Evolutionary conservation across 2,888 invertebrate species (phyloP), one percentile per base, ranked within the genome.

Genomic region (Cyrtodaria siliqua): DNA sequence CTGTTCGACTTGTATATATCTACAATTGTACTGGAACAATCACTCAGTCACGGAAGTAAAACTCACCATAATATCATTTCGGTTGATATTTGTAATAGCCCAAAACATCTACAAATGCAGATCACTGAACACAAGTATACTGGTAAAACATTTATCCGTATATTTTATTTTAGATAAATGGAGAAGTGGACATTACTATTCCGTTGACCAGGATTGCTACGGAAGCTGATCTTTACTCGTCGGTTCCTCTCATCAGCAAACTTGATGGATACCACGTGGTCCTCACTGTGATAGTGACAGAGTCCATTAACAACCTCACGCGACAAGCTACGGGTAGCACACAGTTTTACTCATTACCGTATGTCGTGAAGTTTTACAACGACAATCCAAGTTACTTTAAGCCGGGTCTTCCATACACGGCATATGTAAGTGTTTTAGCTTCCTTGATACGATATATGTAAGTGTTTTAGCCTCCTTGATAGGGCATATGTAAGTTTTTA

Each of bases 361-460:
- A 96, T 86, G 95, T 95, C 83, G 94, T 97, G 94, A 95, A 96
- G 70, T 94, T 96, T 57, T 95, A 97, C 26, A 95, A 96, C 86
- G 47, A 56, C 27, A 96, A 96, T n/a, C 96, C 97, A 0, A 96
- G 96, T 85, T 96, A 96, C 83, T 98, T 97, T 93, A 97, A 97
- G 92, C 97, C 97, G 0, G 96, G 96, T 33, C 94, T 98, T 59
- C 96, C 96, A 79, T 97, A 96, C 85, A 96, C 95, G 44, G 96
- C 97, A 26, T 96, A 96, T 94, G 96, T 96, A 93, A 94, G 95
- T 33, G 33, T 12, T 33, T n/a, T n/a, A n/a, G n/a, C n/a, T n/a
- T n/a, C n/a, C n/a, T n/a, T n/a, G n/a, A n/a, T n/a, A n/a, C n/a
- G n/a, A n/a, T n/a, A n/a, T n/a, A n/a, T n/a, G n/a, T n/a, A n/a